Conservation (phyloP, 2,113 vertebrate genomes). For the Salminus brasiliensis region DNA sequence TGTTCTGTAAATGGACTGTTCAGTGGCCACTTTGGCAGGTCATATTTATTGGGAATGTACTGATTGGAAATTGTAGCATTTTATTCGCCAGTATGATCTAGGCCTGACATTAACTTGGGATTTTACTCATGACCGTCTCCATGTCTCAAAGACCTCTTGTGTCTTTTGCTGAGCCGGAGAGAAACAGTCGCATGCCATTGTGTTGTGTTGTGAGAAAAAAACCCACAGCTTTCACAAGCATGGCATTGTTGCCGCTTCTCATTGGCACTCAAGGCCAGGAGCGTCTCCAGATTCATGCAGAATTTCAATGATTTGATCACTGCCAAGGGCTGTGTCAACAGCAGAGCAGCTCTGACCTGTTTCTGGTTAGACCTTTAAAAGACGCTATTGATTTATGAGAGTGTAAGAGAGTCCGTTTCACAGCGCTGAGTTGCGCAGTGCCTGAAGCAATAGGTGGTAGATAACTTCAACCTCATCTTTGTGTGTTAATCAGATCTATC, state of each 20-base stretch:
- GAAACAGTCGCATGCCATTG: neutral
- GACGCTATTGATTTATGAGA: neutral
- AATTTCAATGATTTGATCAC: neutral
- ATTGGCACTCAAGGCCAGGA: neutral
- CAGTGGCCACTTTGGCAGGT: neutral
- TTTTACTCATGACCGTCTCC: neutral
- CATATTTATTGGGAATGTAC: neutral
- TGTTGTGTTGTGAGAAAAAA: neutral
- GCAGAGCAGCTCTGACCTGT: neutral
- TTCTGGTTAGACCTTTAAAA: neutral
- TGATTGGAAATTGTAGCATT: neutral
- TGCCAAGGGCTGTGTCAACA: neutral
- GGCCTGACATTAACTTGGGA: neutral
- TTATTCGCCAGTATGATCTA: neutral
- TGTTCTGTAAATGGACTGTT: neutral
- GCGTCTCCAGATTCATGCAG: neutral
- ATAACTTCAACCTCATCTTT: too few relatives aligned
- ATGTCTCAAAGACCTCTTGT: slow-evolving; percentile 6
- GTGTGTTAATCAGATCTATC: too few relatives aligned
- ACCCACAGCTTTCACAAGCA: neutral
- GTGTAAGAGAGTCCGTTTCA: too few relatives aligned
- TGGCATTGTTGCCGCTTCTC: neutral
- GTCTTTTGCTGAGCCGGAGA: neutral
- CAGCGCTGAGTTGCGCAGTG: neutral
- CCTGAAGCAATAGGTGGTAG: neutral